Conservation (phyloP, 2,113 vertebrate genomes). For the Labeo catla region DNA sequence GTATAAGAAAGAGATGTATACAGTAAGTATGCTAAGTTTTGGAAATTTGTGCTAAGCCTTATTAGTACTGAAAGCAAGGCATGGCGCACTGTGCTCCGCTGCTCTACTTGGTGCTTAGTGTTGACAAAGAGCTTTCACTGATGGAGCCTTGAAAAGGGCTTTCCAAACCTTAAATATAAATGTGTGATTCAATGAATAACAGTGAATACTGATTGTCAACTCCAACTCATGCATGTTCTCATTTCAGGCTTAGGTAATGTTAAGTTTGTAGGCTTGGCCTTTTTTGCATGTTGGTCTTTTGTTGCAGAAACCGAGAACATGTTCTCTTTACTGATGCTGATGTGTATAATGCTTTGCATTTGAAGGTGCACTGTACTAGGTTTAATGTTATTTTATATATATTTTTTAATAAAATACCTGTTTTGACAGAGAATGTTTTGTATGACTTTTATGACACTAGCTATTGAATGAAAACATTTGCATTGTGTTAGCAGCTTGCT, state of each 20-base stretch:
- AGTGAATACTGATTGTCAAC: slow-evolving; percentile 35
- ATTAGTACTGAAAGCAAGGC: slow-evolving; percentile 7
- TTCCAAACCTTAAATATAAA: background rate
- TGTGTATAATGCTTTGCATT: slow-evolving; percentile 50
- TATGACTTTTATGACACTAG: background rate
- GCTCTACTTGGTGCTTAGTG: slow-evolving; percentile 15
- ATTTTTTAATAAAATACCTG: slow-evolving; percentile 57
- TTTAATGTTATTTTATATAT: slow-evolving; percentile 59
- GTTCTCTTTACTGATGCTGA: slow-evolving; percentile 41
- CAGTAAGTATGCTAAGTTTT: slow-evolving; percentile 14
- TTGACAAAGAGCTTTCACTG: slow-evolving; percentile 43
- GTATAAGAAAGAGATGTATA: slow-evolving; percentile 23
- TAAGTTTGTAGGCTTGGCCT: slow-evolving; percentile 28
- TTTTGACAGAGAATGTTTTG: slow-evolving; percentile 27
- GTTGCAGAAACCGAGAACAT: slow-evolving; percentile 28
- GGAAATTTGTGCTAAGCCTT: slow-evolving; percentile 11
- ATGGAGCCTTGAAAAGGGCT: background rate
- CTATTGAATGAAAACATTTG: background rate
- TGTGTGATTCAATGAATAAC: background rate
- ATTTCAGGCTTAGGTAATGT: slow-evolving; percentile 6
- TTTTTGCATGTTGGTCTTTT: slow-evolving; percentile 47
- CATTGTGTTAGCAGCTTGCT: slow-evolving; percentile 17
- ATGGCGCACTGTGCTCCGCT: slow-evolving; percentile 22
- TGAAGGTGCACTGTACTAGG: slow-evolving; percentile 44
- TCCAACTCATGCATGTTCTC: slow-evolving; percentile 44